These are phyloP conservation scores for Enteromius paludinosus DNA, from an alignment of 2,797 vertebrate genomes.

Conservation along the genomic window DNA sequence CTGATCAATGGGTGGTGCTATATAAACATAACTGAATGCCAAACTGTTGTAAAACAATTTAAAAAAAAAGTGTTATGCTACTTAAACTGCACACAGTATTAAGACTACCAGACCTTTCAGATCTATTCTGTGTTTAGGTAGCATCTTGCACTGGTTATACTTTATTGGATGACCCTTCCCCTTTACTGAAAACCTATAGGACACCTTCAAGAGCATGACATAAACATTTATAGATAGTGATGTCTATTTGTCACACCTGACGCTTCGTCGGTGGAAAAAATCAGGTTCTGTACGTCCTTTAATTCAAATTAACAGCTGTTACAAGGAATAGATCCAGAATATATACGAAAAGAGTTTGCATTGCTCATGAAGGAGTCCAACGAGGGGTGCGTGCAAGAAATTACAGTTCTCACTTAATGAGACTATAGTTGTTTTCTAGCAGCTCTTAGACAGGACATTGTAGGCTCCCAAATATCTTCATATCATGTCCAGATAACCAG, in stretches of 20 bases:
- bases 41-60: conserved; percentile 49
- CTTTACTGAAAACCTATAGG: conserved; percentile 38
- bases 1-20: conserved; percentile 62
- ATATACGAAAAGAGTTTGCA: conserved; percentile 49
- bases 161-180: conserved; percentile 39
- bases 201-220: conserved; percentile 50
- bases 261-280: conserved; percentile 34
- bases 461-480: conserved; percentile 54
- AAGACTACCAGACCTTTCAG: conserved; percentile 29
- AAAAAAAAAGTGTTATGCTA: conserved; percentile 47
- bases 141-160: conserved; percentile 57
- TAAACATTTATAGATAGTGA: conserved; percentile 44
- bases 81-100: conserved; percentile 55
- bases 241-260: conserved; percentile 46
- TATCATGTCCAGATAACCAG: conserved; percentile 53
- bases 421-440: conserved; percentile 49
- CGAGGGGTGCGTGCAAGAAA: conserved; percentile 23
- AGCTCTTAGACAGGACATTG: conserved; percentile 51
- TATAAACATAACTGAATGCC: conserved; percentile 62
- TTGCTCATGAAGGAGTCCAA: conserved; percentile 56
- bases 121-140: conserved; percentile 53
- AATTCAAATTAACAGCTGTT: conserved; percentile 58
- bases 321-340: conserved; percentile 53
- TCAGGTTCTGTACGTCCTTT: conserved; percentile 56
- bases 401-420: conserved; percentile 30